Conservation (phyloP, 2,888 invertebrate genomes). For the Epinotia nisella region DNA sequence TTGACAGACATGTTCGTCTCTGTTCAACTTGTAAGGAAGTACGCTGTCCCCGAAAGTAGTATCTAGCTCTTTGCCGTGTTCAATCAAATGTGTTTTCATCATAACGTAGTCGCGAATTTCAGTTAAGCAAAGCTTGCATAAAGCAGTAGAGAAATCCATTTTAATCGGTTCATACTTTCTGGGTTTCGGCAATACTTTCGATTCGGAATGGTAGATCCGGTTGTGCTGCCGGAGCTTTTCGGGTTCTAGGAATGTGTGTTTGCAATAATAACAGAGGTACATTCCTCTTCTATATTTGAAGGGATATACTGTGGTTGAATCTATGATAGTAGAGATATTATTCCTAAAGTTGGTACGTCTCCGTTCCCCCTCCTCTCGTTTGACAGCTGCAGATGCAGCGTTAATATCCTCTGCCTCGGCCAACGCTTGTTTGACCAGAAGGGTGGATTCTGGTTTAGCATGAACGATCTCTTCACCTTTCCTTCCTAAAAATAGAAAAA, state of each 20-base stretch:
- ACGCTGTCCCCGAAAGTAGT: constrained; percentile 71
- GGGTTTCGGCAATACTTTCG: constrained; percentile 64
- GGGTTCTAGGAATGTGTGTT: constrained; percentile 72
- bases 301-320: constrained; percentile 74
- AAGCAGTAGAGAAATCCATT: constrained; percentile 70
- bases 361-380: constrained; percentile 57
- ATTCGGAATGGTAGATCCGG: constrained; percentile 61
- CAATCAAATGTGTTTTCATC: constrained; percentile 67
- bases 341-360: constrained; percentile 71
- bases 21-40: constrained; percentile 74
- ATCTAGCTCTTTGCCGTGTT: constrained; percentile 69
- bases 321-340: constrained; percentile 71
- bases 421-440: constrained; percentile 61
- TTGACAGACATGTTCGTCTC: constrained; percentile 73
- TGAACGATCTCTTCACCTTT: constrained; percentile 63
- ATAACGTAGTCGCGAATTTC: constrained; percentile 64
- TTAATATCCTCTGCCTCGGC: constrained; percentile 56
- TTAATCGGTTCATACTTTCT: constrained; percentile 77
- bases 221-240: constrained; percentile 75
- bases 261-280: constrained; percentile 77
- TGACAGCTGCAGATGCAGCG: constrained; percentile 46
- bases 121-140: constrained; percentile 68
- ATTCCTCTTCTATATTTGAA: constrained; percentile 78
- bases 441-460: constrained; percentile 57
- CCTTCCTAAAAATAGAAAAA: constrained; percentile 83